Base-by-base conservation (phyloP, 1,140 invertebrate species). In the Drosophila neocordata region DNA sequence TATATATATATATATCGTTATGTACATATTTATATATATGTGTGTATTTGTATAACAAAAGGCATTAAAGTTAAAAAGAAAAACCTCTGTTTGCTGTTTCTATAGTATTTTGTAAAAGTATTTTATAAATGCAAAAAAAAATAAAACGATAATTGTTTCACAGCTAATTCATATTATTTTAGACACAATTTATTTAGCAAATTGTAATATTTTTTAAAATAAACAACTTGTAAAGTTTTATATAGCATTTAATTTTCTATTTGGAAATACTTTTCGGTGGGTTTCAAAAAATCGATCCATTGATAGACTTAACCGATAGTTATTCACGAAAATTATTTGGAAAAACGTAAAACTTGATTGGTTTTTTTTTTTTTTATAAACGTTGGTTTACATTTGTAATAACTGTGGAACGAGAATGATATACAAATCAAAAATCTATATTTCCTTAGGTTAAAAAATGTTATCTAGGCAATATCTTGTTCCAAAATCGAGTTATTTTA, bases 101-200 rank as follows among this genome's bases (percentile, higher is more conserved):
- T 74, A 71, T 77, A 82, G 78, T 85, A 85, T 85, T 87, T 85
- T 88, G 78, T 85, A 82, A 73, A 87, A 85, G 82, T 79, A 85
- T 85, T 85, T 78, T 79, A 56, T 48, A 56, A 76, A 76, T 68
- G 63, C 78, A 77, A 85, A 57, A 31, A 31, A 31, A 31, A 31
- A 6, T 6, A 31, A 48, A 48, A 8, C 41, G 7, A 44, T 44
- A 18, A 66, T 77, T 76, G 65, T 82, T 73, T 87, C 61, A 65
- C 68, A 75, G 67, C 61, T 73, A 66, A 78, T 69, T 81, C 73
- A 78, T 73, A 74, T 75, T 85, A 82, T 61, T 69, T 87, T 85
- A 85, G 82, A 80, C 74, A 81, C 82, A 82, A 85, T 85, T 85
- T 85, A 80, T 69, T 76, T 85, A 85, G 82, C 78, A 65, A 85